Evolutionary conservation across 2,797 vertebrate species (phyloP).

Genomic region (Hipposideros larvatus): DNA sequence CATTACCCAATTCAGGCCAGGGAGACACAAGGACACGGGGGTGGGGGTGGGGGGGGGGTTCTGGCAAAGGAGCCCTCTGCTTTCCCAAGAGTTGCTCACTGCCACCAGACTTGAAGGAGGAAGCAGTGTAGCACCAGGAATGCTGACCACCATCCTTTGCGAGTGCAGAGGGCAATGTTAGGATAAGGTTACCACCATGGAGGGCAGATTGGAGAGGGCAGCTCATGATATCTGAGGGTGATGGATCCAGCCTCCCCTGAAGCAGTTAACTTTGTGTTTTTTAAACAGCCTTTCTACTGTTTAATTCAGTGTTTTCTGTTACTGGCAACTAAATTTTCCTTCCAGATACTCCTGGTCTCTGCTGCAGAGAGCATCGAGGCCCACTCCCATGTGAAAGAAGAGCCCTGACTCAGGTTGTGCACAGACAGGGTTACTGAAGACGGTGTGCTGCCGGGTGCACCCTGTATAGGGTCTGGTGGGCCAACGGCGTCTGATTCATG

Average conservation of each 20-base stretch:
- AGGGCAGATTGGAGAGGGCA: not conserved
- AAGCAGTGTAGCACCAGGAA: not conserved
- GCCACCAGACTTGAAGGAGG: not conserved
- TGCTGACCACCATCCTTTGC: not conserved
- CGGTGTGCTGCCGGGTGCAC: not conserved
- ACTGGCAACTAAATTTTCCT: not conserved
- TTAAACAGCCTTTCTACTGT: not conserved
- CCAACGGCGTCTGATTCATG: not conserved
- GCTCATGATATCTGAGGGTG: not conserved
- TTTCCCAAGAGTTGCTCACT: not conserved
- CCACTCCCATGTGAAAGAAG: not conserved
- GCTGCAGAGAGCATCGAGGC: not conserved
- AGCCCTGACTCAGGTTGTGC: not conserved
- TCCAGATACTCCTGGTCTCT: not conserved
- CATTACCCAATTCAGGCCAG: not conserved
- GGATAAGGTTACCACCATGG: not conserved
- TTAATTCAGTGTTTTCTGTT: not conserved
- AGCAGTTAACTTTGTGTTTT: not conserved
- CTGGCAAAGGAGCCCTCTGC: not conserved
- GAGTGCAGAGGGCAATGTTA: not conserved
- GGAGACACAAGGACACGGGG: not conserved
- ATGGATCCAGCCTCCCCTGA: slow-evolving; percentile 15
- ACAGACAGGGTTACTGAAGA: not conserved
- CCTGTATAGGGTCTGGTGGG: accelerated
- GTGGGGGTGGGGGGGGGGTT: too few species aligned